Conservation (phyloP, 2,113 vertebrate genomes). For the Hippocampus guttulatus region DNA sequence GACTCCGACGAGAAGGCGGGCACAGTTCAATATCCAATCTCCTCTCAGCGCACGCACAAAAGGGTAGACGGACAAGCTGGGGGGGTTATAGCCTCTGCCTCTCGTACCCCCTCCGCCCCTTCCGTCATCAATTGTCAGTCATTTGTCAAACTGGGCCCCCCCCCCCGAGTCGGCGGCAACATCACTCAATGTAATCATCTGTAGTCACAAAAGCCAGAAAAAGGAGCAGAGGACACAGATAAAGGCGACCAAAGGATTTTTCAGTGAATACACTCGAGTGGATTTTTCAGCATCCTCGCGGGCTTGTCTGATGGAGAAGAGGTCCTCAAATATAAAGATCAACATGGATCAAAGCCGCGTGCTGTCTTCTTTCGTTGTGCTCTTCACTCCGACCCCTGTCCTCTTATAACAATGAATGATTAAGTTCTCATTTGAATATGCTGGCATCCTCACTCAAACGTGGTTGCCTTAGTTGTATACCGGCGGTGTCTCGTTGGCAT, state of each 20-base stretch:
- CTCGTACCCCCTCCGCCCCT: constrained; percentile 11
- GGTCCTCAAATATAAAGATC: constrained; percentile 50
- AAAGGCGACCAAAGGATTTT: constrained; percentile 62
- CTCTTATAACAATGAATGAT: neutral
- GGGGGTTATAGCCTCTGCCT: constrained; percentile 43
- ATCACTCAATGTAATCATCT: constrained; percentile 57
- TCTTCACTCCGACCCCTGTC: neutral
- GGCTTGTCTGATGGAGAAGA: constrained; percentile 50
- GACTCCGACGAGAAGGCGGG: constrained; percentile 36
- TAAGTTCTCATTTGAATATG: no score
- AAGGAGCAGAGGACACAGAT: constrained; percentile 40
- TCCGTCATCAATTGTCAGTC: constrained; percentile 48
- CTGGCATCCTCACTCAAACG: neutral
- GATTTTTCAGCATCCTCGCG: constrained; percentile 41
- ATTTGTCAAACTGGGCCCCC: constrained; percentile 51
- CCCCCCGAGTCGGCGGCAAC: constrained; percentile 40
- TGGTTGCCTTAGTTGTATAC: neutral
- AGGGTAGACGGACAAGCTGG: constrained; percentile 53
- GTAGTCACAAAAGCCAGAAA: constrained; percentile 31
- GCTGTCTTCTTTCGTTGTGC: constrained; percentile 19
- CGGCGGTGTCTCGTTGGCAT: neutral
- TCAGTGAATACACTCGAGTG: constrained; percentile 53
- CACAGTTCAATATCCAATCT: constrained; percentile 66
- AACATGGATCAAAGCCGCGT: constrained; percentile 33
- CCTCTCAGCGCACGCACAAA: constrained; percentile 55